phyloP scores from a whole-genome alignment of 2,888 invertebrate species.

The Chaitophorus viminalis region DNA sequence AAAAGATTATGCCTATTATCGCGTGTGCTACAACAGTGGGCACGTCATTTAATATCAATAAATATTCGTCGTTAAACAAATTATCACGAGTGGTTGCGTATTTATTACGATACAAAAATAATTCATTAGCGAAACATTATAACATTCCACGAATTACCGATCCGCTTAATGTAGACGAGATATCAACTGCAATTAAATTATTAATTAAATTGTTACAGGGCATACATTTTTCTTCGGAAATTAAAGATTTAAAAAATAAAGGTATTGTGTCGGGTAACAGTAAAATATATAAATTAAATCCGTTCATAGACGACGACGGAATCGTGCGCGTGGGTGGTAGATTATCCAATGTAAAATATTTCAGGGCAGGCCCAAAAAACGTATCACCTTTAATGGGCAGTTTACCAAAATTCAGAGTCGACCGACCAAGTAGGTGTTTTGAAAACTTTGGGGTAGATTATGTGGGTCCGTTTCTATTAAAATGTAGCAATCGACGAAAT shows the following conservation, averaged over 20 bases:
- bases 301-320: conserved; percentile 47
- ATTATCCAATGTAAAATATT: conserved; percentile 25
- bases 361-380: neutral
- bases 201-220: neutral
- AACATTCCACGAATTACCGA: neutral
- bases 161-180: neutral
- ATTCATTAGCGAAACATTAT: neutral
- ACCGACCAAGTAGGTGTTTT: conserved; percentile 61
- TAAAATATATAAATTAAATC: neutral
- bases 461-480: neutral
- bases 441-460: neutral
- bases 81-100: neutral
- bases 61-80: too few species aligned
- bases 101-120: conserved; percentile 2
- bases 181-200: neutral
- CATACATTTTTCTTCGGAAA: neutral
- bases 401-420: conserved; percentile 62
- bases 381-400: conserved; percentile 60
- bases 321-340: conserved; percentile 58
- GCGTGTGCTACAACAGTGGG: too few species aligned
- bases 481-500: conserved; percentile 4
- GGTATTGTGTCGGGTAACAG: neutral
- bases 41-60: too few species aligned
- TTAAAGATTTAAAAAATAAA: conserved; percentile 17
- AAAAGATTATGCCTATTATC: too few species aligned